Percentiles rank a stretch among this genome's conserved stretches.
These are phyloP conservation scores for Spicauda simplicius DNA, from an alignment of 2,888 invertebrate genomes.

Conservation along the genomic window DNA sequence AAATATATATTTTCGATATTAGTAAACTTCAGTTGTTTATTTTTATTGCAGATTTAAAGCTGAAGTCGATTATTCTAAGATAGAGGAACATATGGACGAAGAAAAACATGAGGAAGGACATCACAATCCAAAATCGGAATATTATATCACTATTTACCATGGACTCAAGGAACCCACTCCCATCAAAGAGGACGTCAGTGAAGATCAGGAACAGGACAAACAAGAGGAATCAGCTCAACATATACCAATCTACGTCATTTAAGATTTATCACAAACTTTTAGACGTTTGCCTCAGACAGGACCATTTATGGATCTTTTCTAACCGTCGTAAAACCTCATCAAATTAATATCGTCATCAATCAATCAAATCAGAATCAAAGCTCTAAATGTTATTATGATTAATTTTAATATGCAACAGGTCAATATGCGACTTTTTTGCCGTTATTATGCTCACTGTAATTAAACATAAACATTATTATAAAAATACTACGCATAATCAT, in stretches of 20 bases:
- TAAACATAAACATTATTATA: too few relatives aligned
- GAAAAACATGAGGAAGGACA: conserved; percentile 18
- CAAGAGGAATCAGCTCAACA: conserved; percentile 18
- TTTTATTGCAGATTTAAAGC: conserved; percentile 47
- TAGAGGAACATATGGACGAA: conserved; percentile 34
- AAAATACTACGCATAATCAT: too few relatives aligned
- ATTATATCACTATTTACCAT: conserved; percentile 21
- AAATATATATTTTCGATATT: too few relatives aligned
- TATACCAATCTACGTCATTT: conserved; percentile 26
- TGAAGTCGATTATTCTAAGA: conserved; percentile 45
- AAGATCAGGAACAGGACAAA: conserved; percentile 28
- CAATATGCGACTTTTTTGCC: too few relatives aligned
- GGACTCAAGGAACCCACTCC: conserved; percentile 19
- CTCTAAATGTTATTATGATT: too few relatives aligned
- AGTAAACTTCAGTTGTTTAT: neutral
- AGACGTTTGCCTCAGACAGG: neutral
- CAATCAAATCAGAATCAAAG: too few relatives aligned
- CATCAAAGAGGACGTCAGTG: conserved; percentile 15
- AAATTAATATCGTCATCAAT: neutral
- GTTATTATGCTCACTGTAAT: too few relatives aligned
- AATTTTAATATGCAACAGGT: too few relatives aligned
- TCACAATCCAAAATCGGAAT: conserved; percentile 18
- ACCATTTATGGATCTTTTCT: neutral
- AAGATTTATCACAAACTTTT: neutral
- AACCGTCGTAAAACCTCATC: neutral